Conservation (phyloP, 2,888 invertebrate genomes). For the Cosmopolites sordidus region DNA sequence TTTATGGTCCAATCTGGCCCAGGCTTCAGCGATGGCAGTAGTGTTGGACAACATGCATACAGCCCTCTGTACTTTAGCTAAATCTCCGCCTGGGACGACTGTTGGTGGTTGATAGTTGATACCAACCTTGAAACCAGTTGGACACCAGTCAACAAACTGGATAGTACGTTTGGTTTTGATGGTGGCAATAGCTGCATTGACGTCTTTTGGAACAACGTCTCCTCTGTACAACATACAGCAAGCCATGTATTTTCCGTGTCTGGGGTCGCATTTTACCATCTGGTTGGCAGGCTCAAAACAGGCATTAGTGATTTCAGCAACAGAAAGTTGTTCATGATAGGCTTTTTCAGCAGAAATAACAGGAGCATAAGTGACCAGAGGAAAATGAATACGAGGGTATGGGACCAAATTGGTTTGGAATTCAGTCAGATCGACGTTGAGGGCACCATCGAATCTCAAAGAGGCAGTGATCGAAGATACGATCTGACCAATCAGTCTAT, state of each 20-base stretch:
- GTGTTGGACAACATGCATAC: slow-evolving; percentile 99
- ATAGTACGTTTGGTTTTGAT: slow-evolving; percentile 93
- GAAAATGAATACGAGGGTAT: slow-evolving; percentile 95
- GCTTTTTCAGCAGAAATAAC: slow-evolving; percentile 93
- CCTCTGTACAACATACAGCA: slow-evolving; percentile 83
- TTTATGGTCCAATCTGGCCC: slow-evolving; percentile 94
- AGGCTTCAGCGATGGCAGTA: slow-evolving; percentile 92
- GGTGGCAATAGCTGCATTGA: slow-evolving; percentile 91
- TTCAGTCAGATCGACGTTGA: slow-evolving; percentile 90
- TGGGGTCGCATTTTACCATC: slow-evolving; percentile 92
- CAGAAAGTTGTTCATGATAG: slow-evolving; percentile 87
- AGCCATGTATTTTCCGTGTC: slow-evolving; percentile 92
- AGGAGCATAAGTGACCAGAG: slow-evolving; percentile 86
- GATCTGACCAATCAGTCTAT: slow-evolving; percentile 92
- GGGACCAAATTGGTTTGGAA: slow-evolving; percentile 95
- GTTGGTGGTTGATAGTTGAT: slow-evolving; percentile 94
- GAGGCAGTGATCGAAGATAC: slow-evolving; percentile 92
- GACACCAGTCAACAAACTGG: slow-evolving; percentile 91
- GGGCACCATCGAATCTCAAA: slow-evolving; percentile 86
- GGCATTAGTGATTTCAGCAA: slow-evolving; percentile 90
- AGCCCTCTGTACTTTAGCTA: slow-evolving; percentile 92
- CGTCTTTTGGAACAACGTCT: slow-evolving; percentile 85
- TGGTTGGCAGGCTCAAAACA: slow-evolving; percentile 96
- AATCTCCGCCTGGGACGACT: slow-evolving; percentile 91
- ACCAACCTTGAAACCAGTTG: slow-evolving; percentile 76